phyloP scores from a whole-genome alignment of 2,113 vertebrate species.

The Ploceus nigricollis region DNA sequence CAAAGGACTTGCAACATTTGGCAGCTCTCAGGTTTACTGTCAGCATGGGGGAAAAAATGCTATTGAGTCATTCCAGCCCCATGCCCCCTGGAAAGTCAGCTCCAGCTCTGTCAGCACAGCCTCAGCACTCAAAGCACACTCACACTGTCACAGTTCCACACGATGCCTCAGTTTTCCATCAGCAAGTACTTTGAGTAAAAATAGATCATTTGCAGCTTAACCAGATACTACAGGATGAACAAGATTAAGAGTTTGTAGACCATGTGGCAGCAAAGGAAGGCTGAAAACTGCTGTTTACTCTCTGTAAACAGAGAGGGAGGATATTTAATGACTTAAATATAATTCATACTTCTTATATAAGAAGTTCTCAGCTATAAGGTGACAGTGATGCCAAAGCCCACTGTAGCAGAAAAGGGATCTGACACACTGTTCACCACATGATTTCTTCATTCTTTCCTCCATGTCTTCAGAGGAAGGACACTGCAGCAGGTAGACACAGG shows the following conservation, averaged over 20 bases:
- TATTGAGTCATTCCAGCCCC: not conserved
- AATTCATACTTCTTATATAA: slow-evolving; percentile 1
- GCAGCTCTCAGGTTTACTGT: not conserved
- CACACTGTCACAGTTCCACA: not conserved
- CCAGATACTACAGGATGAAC: not conserved
- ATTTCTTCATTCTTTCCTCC: not conserved
- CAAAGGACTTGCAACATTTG: not conserved
- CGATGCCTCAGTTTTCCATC: not conserved
- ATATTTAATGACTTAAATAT: not conserved
- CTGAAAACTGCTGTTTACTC: not conserved
- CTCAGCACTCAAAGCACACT: not conserved
- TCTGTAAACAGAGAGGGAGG: not conserved
- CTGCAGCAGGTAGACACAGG: not conserved
- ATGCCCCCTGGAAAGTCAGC: not conserved
- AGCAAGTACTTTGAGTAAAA: not conserved
- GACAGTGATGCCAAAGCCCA: not conserved
- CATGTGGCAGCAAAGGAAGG: not conserved
- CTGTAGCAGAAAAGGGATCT: not conserved
- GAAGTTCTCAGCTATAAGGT: not conserved
- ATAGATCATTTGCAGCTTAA: not conserved
- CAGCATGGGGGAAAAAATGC: not conserved
- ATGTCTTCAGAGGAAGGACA: not conserved
- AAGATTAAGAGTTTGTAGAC: not conserved
- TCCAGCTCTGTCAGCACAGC: not conserved
- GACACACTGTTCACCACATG: not conserved